Evolutionary conservation across 2,113 vertebrate genomes (phyloP), one percentile per base, ranked within the genome.

Genomic region (Globicephala melas): DNA sequence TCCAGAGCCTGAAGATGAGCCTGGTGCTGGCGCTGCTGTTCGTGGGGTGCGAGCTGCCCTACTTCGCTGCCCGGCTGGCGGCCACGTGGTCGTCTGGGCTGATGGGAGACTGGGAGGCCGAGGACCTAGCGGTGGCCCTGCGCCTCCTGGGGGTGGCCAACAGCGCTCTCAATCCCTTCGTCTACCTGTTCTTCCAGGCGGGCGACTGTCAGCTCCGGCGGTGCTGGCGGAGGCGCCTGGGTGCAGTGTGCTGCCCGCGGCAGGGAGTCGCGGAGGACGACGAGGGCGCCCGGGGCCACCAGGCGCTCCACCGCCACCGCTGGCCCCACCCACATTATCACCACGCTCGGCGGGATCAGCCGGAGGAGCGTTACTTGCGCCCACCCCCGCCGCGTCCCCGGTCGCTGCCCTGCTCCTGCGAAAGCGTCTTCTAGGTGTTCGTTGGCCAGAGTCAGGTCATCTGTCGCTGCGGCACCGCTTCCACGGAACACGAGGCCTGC

Each of bases 1-100:
- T 97, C 4, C 98, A 98, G 92, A 98, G 98, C 28, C 92, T 98
- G 33, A 98, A 98, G 91, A 98, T 98, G 98, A 98, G 98, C 23
- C 85, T 99, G 60, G 97, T 86, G 36, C 97, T 98, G 81, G 92
- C 97, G 38, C 96, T 97, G 53, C 96, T 98, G 8, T 99, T 98
- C 95, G 97, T 97, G 81, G 96, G 98, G n/a, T 99, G 98, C 70
- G 94, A 98, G 26, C 96, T 98, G 71, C 98, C 98, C 84, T 98
- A 98, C 84, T 98, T 98, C 47, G 91, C 97, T 0, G 63, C 97
- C 36, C 96, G 98, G 89, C 94, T 99, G 96, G 97, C 97, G 12
- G 94, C 96, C 33, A 97, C 98, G 12, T 98, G 91, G 98, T 95
- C 55, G 17, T 74, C 95, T 8, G 58, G 38, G 7, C 81, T 74